These are phyloP conservation scores for Caracal caracal DNA, from an alignment of 2,113 vertebrate genomes.

Conservation along the genomic window DNA sequence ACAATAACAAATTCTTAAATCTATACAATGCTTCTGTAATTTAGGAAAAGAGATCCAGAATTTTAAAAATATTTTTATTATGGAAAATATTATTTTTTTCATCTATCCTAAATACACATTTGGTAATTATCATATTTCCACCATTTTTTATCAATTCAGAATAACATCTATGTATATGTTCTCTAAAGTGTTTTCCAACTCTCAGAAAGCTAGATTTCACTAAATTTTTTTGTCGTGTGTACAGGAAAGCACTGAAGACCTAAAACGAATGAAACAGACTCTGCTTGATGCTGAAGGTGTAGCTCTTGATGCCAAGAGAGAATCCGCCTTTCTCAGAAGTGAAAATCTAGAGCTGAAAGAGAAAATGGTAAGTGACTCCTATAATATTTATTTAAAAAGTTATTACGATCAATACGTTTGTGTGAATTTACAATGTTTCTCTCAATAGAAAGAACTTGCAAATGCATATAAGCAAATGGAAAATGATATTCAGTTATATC, in stretches of 20 bases:
- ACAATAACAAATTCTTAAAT: neutral
- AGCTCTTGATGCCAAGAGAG: conserved; percentile 92
- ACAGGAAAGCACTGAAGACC: conserved; percentile 88
- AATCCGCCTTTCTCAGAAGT: conserved; percentile 92
- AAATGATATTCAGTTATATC: conserved; percentile 84
- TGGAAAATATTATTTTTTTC: neutral
- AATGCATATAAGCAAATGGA: conserved; percentile 85
- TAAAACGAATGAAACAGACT: conserved; percentile 89
- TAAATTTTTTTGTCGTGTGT: neutral
- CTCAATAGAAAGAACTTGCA: conserved; percentile 85
- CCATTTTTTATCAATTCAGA: neutral
- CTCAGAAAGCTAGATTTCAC: neutral
- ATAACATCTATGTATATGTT: neutral
- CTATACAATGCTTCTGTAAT: neutral
- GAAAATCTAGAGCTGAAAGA: conserved; percentile 91
- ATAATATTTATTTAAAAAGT: neutral
- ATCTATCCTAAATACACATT: neutral
- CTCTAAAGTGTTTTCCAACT: neutral
- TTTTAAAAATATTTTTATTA: neutral
- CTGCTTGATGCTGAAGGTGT: conserved; percentile 90
- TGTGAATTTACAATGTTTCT: conserved; percentile 4
- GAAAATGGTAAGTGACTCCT: conserved; percentile 84
- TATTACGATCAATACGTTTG: neutral
- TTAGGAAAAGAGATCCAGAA: neutral
- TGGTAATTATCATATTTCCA: neutral